Percentiles rank a stretch among this genome's conserved stretches.
Conservation (phyloP, 2,113 vertebrate genomes). For the Charina bottae region DNA sequence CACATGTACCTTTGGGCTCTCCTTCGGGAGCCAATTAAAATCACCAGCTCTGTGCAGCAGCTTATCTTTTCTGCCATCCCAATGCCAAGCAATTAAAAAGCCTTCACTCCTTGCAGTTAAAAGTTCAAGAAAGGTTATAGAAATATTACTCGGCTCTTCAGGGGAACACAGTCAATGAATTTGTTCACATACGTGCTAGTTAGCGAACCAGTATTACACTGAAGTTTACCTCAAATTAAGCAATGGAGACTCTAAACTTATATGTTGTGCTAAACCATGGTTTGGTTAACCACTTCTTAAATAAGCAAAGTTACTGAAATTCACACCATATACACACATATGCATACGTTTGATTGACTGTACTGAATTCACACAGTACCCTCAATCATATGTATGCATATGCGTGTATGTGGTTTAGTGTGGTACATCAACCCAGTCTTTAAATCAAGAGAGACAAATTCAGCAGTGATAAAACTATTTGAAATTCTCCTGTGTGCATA, state of each 20-base stretch:
- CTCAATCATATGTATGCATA: neutral
- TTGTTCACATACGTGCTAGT: neutral
- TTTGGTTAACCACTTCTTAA: neutral
- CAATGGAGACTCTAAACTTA: neutral
- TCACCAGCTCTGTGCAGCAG: neutral
- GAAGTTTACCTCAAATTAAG: neutral
- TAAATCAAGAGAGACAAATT: neutral
- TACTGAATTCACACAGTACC: neutral
- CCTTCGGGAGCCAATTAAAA: neutral
- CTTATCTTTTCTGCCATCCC: neutral
- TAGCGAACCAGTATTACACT: neutral
- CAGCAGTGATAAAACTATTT: neutral
- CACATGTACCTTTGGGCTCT: neutral
- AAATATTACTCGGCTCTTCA: neutral
- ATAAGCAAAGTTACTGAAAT: neutral
- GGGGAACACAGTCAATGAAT: neutral
- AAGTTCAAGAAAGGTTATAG: neutral
- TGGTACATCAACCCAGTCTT: neutral
- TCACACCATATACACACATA: neutral
- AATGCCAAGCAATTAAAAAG: neutral
- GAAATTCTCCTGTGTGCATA: neutral
- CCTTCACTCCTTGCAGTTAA: neutral
- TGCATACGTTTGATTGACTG: too few relatives aligned
- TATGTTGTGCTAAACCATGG: neutral
- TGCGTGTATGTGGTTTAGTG: neutral